phyloP scores from a whole-genome alignment of 92 coral and sea anemone species.

The Umimayanthus kanabou region DNA sequence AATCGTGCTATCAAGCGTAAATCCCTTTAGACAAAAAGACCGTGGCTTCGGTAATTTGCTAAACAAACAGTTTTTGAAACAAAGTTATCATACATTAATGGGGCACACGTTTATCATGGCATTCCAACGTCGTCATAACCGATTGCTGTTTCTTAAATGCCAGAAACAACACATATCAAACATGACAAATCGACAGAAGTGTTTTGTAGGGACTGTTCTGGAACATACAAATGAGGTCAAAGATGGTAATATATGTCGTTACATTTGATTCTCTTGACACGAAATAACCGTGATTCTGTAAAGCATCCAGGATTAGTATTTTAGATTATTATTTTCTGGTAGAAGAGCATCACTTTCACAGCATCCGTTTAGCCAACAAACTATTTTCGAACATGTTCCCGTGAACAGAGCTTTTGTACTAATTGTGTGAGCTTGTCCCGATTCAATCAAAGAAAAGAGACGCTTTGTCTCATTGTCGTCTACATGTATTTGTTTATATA shows the following conservation, averaged over 20 bases:
- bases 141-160: background rate
- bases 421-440: background rate
- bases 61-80: background rate
- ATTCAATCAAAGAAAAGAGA: background rate
- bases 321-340: background rate
- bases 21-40: background rate
- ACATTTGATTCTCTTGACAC: background rate
- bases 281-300: background rate
- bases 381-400: background rate
- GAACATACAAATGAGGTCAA: background rate
- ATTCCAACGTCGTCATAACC: background rate
- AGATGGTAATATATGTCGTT: background rate
- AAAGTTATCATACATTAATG: background rate
- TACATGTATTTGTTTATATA: no score
- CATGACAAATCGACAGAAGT: background rate
- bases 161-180: background rate
- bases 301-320: no score
- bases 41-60: background rate
- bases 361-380: background rate
- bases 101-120: background rate
- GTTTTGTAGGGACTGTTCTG: conserved; percentile 1
- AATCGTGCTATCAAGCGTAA: background rate
- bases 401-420: background rate
- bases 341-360: no score
- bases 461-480: background rate